Evolutionary conservation across 2,888 invertebrate species (phyloP).

Genomic region (Laspeyria flexula): DNA sequence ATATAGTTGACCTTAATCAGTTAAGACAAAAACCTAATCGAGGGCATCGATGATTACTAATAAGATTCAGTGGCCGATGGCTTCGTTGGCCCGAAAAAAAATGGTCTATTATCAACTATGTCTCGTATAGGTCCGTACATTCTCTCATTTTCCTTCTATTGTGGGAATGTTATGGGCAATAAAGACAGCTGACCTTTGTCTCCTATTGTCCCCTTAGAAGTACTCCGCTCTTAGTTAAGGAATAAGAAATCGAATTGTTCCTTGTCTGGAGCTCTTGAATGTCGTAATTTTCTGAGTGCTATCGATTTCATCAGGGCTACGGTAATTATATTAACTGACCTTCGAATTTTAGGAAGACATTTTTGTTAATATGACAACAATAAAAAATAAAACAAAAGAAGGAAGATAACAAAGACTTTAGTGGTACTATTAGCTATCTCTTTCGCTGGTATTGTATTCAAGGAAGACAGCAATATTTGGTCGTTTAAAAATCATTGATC

Average conservation of each 20-base stretch:
- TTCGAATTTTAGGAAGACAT: neutral
- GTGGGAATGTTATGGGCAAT: conserved; percentile 1
- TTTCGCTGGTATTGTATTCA: too few relatives aligned
- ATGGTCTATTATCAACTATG: conserved; percentile 19
- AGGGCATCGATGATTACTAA: neutral
- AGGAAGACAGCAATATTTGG: too few relatives aligned
- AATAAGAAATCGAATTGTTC: neutral
- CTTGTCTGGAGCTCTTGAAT: neutral
- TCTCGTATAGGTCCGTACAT: neutral
- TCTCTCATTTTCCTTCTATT: conserved; percentile 7
- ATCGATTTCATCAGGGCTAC: neutral
- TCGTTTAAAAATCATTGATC: too few relatives aligned
- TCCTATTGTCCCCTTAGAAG: neutral
- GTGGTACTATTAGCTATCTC: too few relatives aligned
- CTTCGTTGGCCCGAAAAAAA: neutral
- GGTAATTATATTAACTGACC: neutral
- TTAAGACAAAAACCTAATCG: too few relatives aligned
- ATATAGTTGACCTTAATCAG: too few relatives aligned
- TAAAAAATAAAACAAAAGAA: too few relatives aligned
- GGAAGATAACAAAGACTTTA: too few relatives aligned
- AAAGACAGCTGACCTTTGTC: conserved; percentile 1
- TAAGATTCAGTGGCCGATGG: neutral
- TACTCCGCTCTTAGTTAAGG: conserved; percentile 1
- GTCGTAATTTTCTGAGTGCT: neutral
- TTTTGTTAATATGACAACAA: neutral